Evolutionary conservation across 2,113 vertebrate species (phyloP).

Genomic region (Motacilla tschutschensis): DNA sequence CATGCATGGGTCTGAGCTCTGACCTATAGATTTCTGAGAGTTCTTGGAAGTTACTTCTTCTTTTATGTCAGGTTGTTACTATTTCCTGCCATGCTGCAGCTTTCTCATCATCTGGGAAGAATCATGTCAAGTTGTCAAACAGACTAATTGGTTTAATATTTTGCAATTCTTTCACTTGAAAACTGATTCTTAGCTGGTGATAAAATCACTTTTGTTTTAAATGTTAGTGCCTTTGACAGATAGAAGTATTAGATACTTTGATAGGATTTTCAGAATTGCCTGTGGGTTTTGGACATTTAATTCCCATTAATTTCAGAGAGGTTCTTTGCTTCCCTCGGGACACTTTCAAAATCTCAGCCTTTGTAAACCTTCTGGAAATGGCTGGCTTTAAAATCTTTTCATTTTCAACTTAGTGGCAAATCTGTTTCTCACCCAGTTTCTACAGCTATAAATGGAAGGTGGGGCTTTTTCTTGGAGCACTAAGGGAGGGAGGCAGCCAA

Average conservation of each 20-base stretch:
- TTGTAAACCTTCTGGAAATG: slow-evolving; percentile 34
- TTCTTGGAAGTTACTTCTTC: not conserved
- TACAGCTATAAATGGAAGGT: not conserved
- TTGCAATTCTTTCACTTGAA: slow-evolving; percentile 40
- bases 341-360: slow-evolving; percentile 22
- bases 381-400: slow-evolving; percentile 20
- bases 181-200: slow-evolving; percentile 17
- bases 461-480: not conserved
- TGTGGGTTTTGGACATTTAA: slow-evolving; percentile 41
- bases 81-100: slow-evolving; percentile 9
- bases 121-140: slow-evolving; percentile 42
- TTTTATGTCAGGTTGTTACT: not conserved
- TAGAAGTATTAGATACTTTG: slow-evolving; percentile 41
- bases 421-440: not conserved
- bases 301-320: slow-evolving; percentile 53
- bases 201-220: slow-evolving; percentile 55
- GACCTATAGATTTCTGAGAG: not conserved
- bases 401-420: not conserved
- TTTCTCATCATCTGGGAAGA: slow-evolving; percentile 27
- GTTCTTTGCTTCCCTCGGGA: slow-evolving; percentile 40
- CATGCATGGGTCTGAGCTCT: not conserved
- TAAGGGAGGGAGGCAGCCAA: not conserved
- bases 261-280: slow-evolving; percentile 41
- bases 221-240: slow-evolving; percentile 38
- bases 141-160: slow-evolving; percentile 54